phyloP scores from a whole-genome alignment of 2,888 invertebrate species.

The Oscheius sp. region DNA sequence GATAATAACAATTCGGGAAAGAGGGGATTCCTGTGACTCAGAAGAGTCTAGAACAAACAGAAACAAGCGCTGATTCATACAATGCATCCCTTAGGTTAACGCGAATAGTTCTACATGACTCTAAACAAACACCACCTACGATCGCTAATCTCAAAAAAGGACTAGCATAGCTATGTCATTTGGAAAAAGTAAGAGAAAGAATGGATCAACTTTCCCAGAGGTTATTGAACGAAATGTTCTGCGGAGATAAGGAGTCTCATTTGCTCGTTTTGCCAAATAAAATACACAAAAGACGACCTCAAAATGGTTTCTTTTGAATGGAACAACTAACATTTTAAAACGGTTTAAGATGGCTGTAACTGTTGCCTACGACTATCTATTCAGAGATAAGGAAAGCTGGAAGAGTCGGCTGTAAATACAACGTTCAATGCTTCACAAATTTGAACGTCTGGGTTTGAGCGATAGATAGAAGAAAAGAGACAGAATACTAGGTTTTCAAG shows the following conservation, averaged over 20 bases:
- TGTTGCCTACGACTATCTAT: slow-evolving; percentile 23
- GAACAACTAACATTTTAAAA: not conserved
- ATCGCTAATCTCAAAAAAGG: slow-evolving; percentile 8
- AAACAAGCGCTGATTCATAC: slow-evolving; percentile 30
- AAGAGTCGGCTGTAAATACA: slow-evolving; percentile 24
- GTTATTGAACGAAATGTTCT: not conserved
- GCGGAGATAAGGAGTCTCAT: not conserved
- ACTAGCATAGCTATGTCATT: not conserved
- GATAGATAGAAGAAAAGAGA: not conserved
- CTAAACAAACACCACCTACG: slow-evolving; percentile 18
- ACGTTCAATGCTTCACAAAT: slow-evolving; percentile 9
- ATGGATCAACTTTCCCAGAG: not conserved
- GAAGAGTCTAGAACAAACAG: slow-evolving; percentile 29
- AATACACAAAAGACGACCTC: not conserved
- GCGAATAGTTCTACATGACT: slow-evolving; percentile 19
- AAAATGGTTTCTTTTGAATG: not conserved
- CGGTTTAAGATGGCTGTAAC: not conserved
- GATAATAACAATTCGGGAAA: slow-evolving; percentile 20
- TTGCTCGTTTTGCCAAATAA: not conserved
- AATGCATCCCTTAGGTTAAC: slow-evolving; percentile 20
- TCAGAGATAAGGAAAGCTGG: slow-evolving; percentile 28
- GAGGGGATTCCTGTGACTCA: slow-evolving; percentile 28
- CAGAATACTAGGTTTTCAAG: too few species aligned
- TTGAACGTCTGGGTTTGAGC: slow-evolving; percentile 1
- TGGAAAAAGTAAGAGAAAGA: not conserved